phyloP scores from a whole-genome alignment of 2,113 vertebrate genomes.

The Lutjanus erythropterus region DNA sequence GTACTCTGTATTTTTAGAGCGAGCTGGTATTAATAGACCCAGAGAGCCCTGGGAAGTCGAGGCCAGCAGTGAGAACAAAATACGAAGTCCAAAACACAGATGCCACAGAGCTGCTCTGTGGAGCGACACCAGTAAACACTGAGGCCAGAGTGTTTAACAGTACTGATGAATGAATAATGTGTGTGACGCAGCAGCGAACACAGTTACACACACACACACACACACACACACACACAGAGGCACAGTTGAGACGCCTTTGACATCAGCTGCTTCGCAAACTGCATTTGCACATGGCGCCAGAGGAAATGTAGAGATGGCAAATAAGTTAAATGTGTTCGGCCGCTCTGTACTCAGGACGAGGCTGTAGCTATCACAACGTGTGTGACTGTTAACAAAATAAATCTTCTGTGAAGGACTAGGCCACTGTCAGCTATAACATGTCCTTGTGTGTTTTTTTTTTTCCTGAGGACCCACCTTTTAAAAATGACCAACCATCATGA shows the following conservation, averaged over 20 bases:
- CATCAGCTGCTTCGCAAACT: constrained; percentile 68
- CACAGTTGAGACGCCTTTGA: constrained; percentile 56
- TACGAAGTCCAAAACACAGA: constrained; percentile 54
- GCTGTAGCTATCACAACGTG: constrained; percentile 53
- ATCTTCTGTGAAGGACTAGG: constrained; percentile 31
- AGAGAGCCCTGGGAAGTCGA: constrained; percentile 67
- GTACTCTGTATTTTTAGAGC: constrained; percentile 76
- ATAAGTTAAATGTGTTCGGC: constrained; percentile 28
- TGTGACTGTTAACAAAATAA: constrained; percentile 62
- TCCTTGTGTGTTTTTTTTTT: too few species aligned
- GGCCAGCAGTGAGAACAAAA: constrained; percentile 65
- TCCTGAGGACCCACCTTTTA: too few species aligned
- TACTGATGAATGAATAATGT: constrained; percentile 73
- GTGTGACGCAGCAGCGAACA: constrained; percentile 55
- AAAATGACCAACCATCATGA: too few species aligned
- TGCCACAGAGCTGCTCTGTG: constrained; percentile 66
- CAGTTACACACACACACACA: too few species aligned
- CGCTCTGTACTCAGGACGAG: constrained; percentile 22
- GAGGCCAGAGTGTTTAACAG: constrained; percentile 73
- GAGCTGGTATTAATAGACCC: constrained; percentile 73
- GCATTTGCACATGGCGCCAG: constrained; percentile 74
- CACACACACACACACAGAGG: constrained; percentile 38
- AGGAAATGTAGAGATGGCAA: constrained; percentile 52
- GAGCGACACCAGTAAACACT: constrained; percentile 64
- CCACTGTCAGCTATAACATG: constrained; percentile 1